Evolutionary conservation across 2,797 vertebrate genomes (phyloP).

Genomic region (Nannoperca australis): DNA sequence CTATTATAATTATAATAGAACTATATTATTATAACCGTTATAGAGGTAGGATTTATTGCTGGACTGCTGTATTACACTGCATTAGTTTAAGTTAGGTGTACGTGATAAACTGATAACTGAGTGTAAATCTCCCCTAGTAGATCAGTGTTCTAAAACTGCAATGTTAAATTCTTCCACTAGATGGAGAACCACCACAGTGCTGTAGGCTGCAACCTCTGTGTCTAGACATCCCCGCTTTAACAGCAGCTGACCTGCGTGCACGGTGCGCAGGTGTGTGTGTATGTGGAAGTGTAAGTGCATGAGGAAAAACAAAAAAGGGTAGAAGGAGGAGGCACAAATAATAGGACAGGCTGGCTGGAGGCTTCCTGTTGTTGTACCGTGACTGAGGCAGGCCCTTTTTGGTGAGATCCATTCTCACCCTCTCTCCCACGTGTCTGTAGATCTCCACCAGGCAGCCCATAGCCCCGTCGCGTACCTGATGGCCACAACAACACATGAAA

Average conservation of each 20-base stretch:
- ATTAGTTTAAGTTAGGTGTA: background rate
- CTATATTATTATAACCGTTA: background rate
- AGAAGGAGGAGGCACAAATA: background rate
- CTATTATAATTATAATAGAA: background rate
- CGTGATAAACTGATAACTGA: background rate
- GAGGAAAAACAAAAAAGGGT: background rate
- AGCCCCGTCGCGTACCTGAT: slow-evolving; percentile 95
- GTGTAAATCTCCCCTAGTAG: background rate
- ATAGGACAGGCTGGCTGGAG: background rate
- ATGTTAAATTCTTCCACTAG: slow-evolving; percentile 28
- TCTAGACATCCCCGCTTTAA: background rate
- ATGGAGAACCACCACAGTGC: background rate
- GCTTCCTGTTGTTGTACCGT: slow-evolving; percentile 83
- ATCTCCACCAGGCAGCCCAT: slow-evolving; percentile 98
- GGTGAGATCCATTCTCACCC: slow-evolving; percentile 96
- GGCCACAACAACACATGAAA: background rate
- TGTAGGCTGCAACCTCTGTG: background rate
- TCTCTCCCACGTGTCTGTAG: slow-evolving; percentile 97
- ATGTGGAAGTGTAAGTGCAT: background rate
- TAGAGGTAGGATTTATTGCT: background rate
- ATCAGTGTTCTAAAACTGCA: slow-evolving; percentile 5
- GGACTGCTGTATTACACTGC: background rate
- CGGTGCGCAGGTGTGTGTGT: background rate
- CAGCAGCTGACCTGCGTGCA: fast-evolving
- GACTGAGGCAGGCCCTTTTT: slow-evolving; percentile 98